Conservation (phyloP, 2,113 vertebrate species). For the Rutilus rutilus region DNA sequence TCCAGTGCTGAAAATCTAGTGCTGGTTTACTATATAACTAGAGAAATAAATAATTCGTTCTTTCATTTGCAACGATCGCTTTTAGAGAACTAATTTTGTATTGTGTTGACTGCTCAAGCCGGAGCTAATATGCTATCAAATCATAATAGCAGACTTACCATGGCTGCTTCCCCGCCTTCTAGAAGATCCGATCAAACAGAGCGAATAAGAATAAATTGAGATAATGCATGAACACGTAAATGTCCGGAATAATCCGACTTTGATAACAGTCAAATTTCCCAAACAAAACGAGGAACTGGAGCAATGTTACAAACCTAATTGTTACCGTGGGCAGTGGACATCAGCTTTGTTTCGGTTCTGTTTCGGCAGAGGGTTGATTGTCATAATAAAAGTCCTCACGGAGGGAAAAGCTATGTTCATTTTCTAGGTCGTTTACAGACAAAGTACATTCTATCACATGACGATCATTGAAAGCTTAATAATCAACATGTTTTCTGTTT, state of each 20-base stretch:
- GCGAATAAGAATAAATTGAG: background rate
- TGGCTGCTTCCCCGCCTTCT: background rate
- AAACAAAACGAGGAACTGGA: background rate
- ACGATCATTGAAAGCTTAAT: background rate
- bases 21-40: background rate
- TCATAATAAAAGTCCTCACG: slow-evolving; percentile 24
- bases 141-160: slow-evolving; percentile 24
- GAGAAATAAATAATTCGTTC: background rate
- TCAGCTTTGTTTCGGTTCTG: background rate
- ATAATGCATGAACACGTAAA: background rate
- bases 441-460: background rate
- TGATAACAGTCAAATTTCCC: background rate
- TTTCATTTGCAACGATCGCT: background rate
- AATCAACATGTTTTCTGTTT: background rate
- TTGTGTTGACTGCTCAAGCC: background rate
- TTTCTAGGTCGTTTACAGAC: background rate
- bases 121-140: slow-evolving; percentile 9
- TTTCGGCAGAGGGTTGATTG: background rate
- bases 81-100: background rate
- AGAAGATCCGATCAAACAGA: background rate
- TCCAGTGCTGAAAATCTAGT: background rate
- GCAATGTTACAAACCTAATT: background rate
- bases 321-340: background rate
- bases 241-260: background rate
- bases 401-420: background rate